Percentiles rank a stretch among this genome's conserved stretches.
Evolutionary conservation across 2,888 invertebrate species (phyloP).

Genomic region (Tetrapedia diversipes): DNA sequence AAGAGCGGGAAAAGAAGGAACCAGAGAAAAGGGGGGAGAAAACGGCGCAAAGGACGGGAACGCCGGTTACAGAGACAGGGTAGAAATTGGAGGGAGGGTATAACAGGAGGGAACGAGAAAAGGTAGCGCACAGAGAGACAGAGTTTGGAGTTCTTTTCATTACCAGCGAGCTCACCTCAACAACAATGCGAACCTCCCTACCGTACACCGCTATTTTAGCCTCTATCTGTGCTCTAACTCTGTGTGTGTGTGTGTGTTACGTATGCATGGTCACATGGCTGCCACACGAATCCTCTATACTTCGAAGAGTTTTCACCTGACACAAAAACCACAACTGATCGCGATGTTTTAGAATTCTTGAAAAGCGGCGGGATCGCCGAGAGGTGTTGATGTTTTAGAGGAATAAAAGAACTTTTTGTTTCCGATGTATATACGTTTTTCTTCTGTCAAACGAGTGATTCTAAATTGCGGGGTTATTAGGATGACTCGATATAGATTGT

Average conservation of each 20-base stretch:
- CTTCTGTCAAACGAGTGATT: background rate
- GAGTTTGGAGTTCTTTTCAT: constrained; percentile 78
- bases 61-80: constrained; percentile 26
- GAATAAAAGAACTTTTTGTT: background rate
- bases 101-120: constrained; percentile 47
- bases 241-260: too few relatives aligned
- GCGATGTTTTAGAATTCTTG: background rate
- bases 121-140: constrained; percentile 63
- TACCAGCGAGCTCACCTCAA: constrained; percentile 72
- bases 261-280: constrained; percentile 26
- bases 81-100: constrained; percentile 33
- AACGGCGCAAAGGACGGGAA: constrained; percentile 26
- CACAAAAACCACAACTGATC: constrained; percentile 17
- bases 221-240: constrained; percentile 40
- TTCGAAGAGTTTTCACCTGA: constrained; percentile 32
- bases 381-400: too few relatives aligned
- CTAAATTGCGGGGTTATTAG: constrained; percentile 61
- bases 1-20: constrained; percentile 34
- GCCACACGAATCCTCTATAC: constrained; percentile 16
- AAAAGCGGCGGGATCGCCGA: too few relatives aligned
- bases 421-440: background rate
- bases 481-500: constrained; percentile 65
- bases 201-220: constrained; percentile 55
- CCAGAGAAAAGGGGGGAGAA: background rate
- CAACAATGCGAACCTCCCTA: constrained; percentile 67